Evolutionary conservation across 2,797 vertebrate genomes (phyloP), one percentile per base, ranked within the genome.

Genomic region (Sorex maritimensis): DNA sequence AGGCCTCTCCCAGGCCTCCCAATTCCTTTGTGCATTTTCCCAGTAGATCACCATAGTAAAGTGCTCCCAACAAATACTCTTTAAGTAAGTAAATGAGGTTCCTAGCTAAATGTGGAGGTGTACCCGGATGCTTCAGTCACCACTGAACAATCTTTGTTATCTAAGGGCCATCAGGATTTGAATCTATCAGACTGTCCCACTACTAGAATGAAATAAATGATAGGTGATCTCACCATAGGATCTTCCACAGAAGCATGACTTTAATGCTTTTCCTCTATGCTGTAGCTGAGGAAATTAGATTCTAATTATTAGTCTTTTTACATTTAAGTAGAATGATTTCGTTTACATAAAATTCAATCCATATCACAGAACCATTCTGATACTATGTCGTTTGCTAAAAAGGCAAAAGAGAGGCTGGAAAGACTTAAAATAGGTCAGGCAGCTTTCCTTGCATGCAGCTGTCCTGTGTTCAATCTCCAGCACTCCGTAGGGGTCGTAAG

Each of bases 181-280:
- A 86, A 46, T 75, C 30, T 61, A 80, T 13, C 30, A 73, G 69
- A 86, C 21, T 24, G 65, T 80, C 87, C 91, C 77, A 55, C 23
- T 41, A 75, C 67, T 10, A 83, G 26, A 75, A 75, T 80, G 26
- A 92, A 92, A 91, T 58, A 83, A 83, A 91, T 81, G 86, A 90
- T 71, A 94, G 44, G 15, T 30, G 24, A 68, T 61, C 23, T 93
- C 46, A 81, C 52, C 23, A 61, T 1, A 61, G 2, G 67, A 38
- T 44, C 34, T 55, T 92, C 67, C 77, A n/a, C 52, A 38, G n/a
- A 92, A 90, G 49, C 14, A 78, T 49, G 68, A 89, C 44, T 79
- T 75, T 67, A 73, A 38, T 12, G 58, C 49, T 49, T 72, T 78
- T 79, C 23, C n/a, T 26, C 41, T 73, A 86, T 88, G 81, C 24